phyloP scores from a whole-genome alignment of 2,113 vertebrate species.

The Tenebrosternarchus preto region DNA sequence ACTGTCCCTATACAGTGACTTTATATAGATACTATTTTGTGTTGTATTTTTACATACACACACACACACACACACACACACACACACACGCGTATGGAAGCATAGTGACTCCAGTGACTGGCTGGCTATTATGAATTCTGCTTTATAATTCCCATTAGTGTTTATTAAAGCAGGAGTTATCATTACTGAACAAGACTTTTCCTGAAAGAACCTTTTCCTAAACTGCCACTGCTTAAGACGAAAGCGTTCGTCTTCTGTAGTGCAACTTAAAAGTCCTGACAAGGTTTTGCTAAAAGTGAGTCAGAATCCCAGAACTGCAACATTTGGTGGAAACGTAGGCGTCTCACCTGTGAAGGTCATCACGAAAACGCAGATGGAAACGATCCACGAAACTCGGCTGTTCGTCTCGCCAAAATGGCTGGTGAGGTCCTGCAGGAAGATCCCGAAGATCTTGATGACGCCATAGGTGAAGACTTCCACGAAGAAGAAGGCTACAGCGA shows the following conservation, averaged over 20 bases:
- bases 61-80: too few species aligned
- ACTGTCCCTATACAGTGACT: too few species aligned
- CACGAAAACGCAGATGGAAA: slow-evolving; percentile 94
- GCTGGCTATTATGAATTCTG: background rate
- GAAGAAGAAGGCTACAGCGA: slow-evolving; percentile 88
- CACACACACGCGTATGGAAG: too few species aligned
- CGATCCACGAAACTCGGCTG: slow-evolving; percentile 91
- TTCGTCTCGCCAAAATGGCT: slow-evolving; percentile 86
- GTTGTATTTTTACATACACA: too few species aligned
- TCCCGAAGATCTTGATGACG: slow-evolving; percentile 91
- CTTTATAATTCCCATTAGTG: background rate
- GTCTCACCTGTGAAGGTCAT: slow-evolving; percentile 88
- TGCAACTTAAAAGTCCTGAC: too few species aligned
- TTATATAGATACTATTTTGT: too few species aligned
- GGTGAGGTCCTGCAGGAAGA: slow-evolving; percentile 93
- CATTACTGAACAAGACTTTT: background rate
- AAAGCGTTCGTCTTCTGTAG: background rate
- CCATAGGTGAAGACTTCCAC: slow-evolving; percentile 91
- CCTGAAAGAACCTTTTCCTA: background rate
- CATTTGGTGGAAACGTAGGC: background rate
- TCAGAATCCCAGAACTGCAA: too few species aligned
- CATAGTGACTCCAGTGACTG: background rate
- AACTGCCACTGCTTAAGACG: background rate
- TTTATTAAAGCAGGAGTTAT: background rate
- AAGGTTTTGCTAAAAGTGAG: too few species aligned